Evolutionary conservation across 2,797 vertebrate species (phyloP).

Genomic region (Sarcophilus harrisii): DNA sequence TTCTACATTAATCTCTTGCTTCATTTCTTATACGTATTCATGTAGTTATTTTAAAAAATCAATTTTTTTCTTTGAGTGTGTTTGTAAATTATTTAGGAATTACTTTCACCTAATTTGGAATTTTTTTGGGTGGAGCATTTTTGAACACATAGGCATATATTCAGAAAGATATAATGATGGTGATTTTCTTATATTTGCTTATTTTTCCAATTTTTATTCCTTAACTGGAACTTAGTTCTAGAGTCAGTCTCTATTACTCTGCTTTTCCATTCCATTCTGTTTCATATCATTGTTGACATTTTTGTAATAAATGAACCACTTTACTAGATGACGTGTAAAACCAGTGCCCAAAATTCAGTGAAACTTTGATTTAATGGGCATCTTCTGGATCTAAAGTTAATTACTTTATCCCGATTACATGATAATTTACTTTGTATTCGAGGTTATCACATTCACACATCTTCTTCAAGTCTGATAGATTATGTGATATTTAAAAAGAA

Average conservation of each 20-base stretch:
- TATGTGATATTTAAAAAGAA: too few species aligned
- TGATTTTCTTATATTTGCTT: background rate
- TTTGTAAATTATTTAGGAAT: background rate
- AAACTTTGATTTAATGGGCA: fast-evolving
- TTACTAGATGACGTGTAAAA: too few species aligned
- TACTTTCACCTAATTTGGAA: background rate
- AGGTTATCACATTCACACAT: too few species aligned
- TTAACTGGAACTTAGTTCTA: background rate
- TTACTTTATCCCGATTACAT: too few species aligned
- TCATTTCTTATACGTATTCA: background rate
- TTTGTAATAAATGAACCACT: background rate
- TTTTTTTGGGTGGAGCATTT: background rate
- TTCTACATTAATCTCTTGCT: background rate
- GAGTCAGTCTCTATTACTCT: background rate
- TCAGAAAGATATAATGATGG: background rate
- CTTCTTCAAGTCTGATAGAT: too few species aligned
- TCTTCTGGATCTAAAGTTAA: background rate
- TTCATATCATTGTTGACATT: background rate
- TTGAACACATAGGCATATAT: too few species aligned
- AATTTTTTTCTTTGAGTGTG: background rate
- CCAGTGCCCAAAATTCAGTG: background rate
- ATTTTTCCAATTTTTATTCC: background rate
- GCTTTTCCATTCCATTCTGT: background rate
- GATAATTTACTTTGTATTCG: too few species aligned
- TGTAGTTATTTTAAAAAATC: background rate